Evolutionary conservation across 2,113 vertebrate genomes (phyloP).

Genomic region (Bos indicus): DNA sequence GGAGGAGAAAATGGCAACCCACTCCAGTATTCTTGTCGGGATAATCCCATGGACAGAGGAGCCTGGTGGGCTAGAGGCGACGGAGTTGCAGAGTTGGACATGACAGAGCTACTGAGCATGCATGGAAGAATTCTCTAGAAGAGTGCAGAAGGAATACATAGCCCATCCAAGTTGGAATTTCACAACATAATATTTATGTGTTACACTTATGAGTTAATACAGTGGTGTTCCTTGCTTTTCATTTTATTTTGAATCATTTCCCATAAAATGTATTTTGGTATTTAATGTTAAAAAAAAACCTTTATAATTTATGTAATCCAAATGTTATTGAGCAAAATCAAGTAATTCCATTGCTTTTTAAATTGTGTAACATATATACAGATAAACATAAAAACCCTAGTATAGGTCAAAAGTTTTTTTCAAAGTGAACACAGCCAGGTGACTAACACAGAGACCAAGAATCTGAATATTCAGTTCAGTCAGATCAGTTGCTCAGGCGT

Average conservation of each 20-base stretch:
- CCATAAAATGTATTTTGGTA: neutral
- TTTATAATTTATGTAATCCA: neutral
- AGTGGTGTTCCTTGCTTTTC: neutral
- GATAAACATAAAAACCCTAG: neutral
- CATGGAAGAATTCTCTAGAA: neutral
- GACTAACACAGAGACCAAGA: neutral
- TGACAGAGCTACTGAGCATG: neutral
- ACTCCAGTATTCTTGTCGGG: neutral
- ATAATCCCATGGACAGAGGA: neutral
- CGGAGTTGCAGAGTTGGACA: neutral
- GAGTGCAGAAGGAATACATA: neutral
- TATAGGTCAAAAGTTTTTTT: neutral
- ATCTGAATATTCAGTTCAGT: neutral
- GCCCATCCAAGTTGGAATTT: neutral
- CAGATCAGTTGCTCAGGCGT: neutral
- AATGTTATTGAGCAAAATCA: neutral
- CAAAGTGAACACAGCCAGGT: neutral
- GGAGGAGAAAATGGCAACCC: neutral
- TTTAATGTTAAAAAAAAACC: neutral
- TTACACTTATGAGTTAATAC: neutral
- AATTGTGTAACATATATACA: neutral
- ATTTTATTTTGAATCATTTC: neutral
- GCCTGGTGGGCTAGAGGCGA: neutral
- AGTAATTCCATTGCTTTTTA: neutral
- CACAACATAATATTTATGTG: neutral